phyloP scores from a whole-genome alignment of 1,140 invertebrate genomes.

The Phortica variegata region DNA sequence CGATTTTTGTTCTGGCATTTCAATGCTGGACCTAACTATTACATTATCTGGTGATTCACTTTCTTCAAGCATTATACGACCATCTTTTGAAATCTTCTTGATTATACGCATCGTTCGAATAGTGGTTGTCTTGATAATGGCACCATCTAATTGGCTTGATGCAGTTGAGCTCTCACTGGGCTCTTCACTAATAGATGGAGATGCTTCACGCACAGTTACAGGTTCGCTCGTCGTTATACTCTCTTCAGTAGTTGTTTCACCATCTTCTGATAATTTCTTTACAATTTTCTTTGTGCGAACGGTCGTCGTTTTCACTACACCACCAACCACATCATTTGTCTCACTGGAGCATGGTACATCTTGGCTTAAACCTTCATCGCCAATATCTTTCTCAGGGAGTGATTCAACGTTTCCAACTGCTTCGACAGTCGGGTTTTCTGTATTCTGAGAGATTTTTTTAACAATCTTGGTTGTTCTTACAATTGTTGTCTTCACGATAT shows the following conservation, averaged over 20 bases:
- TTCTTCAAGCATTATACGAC: slow-evolving; percentile 46
- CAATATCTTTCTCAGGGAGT: slow-evolving; percentile 3
- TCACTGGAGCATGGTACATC: too few relatives aligned
- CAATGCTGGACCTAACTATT: slow-evolving; percentile 48
- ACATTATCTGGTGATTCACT: slow-evolving; percentile 41
- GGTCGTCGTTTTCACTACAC: slow-evolving; percentile 50
- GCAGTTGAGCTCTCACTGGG: slow-evolving; percentile 44
- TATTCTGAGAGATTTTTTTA: slow-evolving; percentile 44
- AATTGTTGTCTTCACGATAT: slow-evolving; percentile 49
- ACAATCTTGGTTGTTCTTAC: slow-evolving; percentile 49
- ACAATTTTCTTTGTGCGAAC: slow-evolving; percentile 46
- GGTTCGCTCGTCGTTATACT: slow-evolving; percentile 37
- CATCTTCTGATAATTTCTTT: slow-evolving; percentile 40
- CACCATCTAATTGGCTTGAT: slow-evolving; percentile 50
- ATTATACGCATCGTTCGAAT: slow-evolving; percentile 52
- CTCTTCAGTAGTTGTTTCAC: slow-evolving; percentile 38
- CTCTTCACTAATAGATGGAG: slow-evolving; percentile 39
- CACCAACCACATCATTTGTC: slow-evolving; percentile 17
- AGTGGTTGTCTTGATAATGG: slow-evolving; percentile 53
- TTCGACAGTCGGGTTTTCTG: slow-evolving; percentile 23
- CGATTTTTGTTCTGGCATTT: slow-evolving; percentile 46
- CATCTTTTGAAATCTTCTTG: slow-evolving; percentile 47
- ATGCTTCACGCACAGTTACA: slow-evolving; percentile 32
- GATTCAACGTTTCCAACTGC: background rate
- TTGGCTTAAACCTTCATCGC: too few relatives aligned